Evolutionary conservation across 2,888 invertebrate genomes (phyloP), one percentile per base, ranked within the genome.

Genomic region (Geotrupes spiniger): DNA sequence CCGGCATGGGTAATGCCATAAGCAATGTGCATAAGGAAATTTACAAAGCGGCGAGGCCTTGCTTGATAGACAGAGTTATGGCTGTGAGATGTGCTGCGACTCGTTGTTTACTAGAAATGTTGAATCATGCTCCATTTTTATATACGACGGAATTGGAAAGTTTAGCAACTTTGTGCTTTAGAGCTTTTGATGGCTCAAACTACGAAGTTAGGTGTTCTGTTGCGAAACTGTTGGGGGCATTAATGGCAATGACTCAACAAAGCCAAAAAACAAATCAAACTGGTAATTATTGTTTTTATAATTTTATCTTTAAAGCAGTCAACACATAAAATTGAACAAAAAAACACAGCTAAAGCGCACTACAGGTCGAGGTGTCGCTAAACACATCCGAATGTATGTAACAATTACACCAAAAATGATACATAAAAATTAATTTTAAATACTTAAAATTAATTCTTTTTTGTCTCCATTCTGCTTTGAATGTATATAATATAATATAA

Each of bases 1-100:
- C 89, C 46, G 98, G 99, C 15, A 92, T 99, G 87, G 98, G 97
- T 38, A 87, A 85, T 17, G 97, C 95, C 4, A 93, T 95, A 12
- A 83, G 85, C 60, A 81, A 86, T 76, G 79, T 90, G 62, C 82
- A 89, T 69, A 89, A 89, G 70, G 95, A 95, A 63, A 89, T 96
- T 59, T 94, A 92, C 63, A 92, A 94, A 69, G 91, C 93, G 6
- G 88, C 92, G 2, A 84, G 90, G 58, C 85, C 89, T 60, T 87
- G 93, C 56, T 77, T 95, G 52, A 87, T 92, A 11, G 99, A 99
- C 72, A 80, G 98, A 41, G 91, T 92, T 1, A 85, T 92, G 83
- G 84, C 90, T 11, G 98, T 98, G 12, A 81, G 98, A 38, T 92
- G 92, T 51, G 94, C 95, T 1, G 93, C 98, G 0, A 92, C 97